Evolutionary conservation across 2,797 vertebrate species (phyloP).

Genomic region (Epinephelus coioides): DNA sequence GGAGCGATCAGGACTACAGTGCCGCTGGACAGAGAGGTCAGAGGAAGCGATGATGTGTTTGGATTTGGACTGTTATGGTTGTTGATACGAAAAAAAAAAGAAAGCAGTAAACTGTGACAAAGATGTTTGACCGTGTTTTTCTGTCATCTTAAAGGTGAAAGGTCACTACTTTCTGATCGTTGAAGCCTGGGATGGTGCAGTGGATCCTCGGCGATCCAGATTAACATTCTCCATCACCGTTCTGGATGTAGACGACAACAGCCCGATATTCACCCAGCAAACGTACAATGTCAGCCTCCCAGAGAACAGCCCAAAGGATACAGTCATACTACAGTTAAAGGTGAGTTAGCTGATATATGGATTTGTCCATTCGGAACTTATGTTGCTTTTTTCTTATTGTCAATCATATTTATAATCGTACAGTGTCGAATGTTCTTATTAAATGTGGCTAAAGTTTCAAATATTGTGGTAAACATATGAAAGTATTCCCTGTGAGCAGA

Average conservation of each 20-base stretch:
- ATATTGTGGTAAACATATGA: no score
- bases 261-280: slow-evolving; percentile 91
- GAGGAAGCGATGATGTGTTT: slow-evolving; percentile 29
- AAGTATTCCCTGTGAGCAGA: no score
- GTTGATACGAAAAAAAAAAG: background rate
- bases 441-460: no score
- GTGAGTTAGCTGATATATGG: slow-evolving; percentile 74
- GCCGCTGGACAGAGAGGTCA: slow-evolving; percentile 92
- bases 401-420: no score
- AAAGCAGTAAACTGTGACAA: background rate
- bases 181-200: slow-evolving; percentile 92
- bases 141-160: slow-evolving; percentile 60
- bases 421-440: no score
- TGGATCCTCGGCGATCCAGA: slow-evolving; percentile 89
- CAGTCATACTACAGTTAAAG: slow-evolving; percentile 89
- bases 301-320: slow-evolving; percentile 91
- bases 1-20: slow-evolving; percentile 91
- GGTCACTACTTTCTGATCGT: slow-evolving; percentile 92
- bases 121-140: slow-evolving; percentile 5
- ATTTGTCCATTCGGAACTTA: background rate
- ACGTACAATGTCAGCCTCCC: slow-evolving; percentile 89
- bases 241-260: slow-evolving; percentile 97
- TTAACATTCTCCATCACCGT: slow-evolving; percentile 90
- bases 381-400: background rate
- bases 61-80: background rate